These are phyloP conservation scores for Athalia rosae DNA, from an alignment of 2,888 invertebrate genomes.

Conservation along the genomic window DNA sequence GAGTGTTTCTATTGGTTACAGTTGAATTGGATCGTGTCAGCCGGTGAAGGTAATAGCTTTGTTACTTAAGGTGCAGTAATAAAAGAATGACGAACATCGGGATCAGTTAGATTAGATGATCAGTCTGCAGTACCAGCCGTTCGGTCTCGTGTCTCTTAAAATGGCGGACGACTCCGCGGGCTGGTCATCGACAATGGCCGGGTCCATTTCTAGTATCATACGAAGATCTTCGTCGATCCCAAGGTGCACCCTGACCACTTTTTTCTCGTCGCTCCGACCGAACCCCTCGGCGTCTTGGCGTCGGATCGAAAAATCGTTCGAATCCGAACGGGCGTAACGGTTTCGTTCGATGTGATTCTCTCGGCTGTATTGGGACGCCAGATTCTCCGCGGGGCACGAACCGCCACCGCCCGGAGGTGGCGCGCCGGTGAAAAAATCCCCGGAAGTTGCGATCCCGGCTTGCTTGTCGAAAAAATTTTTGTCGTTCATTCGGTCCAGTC, in stretches of 20 bases:
- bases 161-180: conserved; percentile 54
- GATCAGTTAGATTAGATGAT: conserved; percentile 45
- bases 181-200: conserved; percentile 76
- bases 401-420: conserved; percentile 8
- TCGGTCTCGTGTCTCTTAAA: conserved; percentile 65
- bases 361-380: not conserved
- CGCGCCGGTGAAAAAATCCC: conserved; percentile 19
- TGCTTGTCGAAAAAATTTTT: conserved; percentile 23
- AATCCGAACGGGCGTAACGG: conserved; percentile 23
- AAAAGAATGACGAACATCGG: conserved; percentile 50
- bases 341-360: conserved; percentile 14
- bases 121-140: conserved; percentile 68
- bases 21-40: conserved; percentile 6
- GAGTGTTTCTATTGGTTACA: not conserved
- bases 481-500: conserved; percentile 70
- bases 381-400: not conserved
- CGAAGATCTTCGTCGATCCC: conserved; percentile 79
- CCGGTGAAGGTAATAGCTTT: conserved; percentile 14
- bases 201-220: conserved; percentile 79
- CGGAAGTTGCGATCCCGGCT: conserved; percentile 13
- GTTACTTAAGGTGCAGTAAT: conserved; percentile 49
- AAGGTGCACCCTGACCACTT: conserved; percentile 73
- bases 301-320: conserved; percentile 16
- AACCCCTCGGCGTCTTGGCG: conserved; percentile 18
- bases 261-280: conserved; percentile 31